Evolutionary conservation across 2,888 invertebrate species (phyloP).

Genomic region (Achlya flavicornis): DNA sequence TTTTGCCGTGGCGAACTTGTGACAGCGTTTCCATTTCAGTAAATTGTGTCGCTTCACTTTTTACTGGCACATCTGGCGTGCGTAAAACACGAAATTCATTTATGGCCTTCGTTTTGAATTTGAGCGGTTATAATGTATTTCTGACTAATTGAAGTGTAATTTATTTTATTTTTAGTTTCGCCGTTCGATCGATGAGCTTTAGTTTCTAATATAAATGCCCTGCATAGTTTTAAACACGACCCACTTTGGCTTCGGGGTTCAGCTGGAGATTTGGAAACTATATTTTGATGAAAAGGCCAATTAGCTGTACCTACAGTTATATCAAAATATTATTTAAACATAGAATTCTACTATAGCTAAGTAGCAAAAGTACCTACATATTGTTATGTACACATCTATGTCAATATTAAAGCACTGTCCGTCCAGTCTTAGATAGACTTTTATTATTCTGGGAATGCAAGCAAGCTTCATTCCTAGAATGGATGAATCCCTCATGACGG

Average conservation of each 20-base stretch:
- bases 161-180: neutral
- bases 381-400: no score
- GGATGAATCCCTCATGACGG: no score
- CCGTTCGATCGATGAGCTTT: neutral
- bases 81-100: conserved; percentile 48
- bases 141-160: neutral
- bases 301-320: no score
- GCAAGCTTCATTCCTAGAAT: neutral
- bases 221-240: no score
- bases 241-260: neutral
- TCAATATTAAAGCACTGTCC: neutral
- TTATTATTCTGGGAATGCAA: neutral
- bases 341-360: no score
- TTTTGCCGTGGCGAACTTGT: conserved; percentile 51
- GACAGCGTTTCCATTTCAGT: conserved; percentile 53
- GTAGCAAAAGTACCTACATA: no score
- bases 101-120: conserved; percentile 24
- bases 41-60: conserved; percentile 59
- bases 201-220: no score
- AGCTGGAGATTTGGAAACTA: no score
- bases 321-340: no score
- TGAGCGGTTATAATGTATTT: conserved; percentile 12
- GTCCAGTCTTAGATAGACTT: neutral
- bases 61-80: conserved; percentile 46
- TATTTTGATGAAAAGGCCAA: no score